Evolutionary conservation across 2,888 invertebrate species (phyloP).

Genomic region (Diaphora mendica): DNA sequence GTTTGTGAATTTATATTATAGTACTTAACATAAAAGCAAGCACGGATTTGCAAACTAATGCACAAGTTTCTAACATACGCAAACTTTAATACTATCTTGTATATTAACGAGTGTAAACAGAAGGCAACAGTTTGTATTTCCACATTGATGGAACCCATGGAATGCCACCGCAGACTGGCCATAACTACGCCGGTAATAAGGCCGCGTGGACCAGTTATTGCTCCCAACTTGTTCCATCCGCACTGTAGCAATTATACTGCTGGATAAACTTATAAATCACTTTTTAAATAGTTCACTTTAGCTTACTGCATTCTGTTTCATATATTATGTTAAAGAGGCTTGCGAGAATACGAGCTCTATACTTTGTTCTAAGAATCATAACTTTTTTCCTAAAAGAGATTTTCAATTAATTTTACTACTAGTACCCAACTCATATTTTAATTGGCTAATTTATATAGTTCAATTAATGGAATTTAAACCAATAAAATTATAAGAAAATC

Average conservation of each 20-base stretch:
- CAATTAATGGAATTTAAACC: background rate
- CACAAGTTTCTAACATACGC: background rate
- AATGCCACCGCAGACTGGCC: conserved; percentile 32
- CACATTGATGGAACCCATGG: conserved; percentile 32
- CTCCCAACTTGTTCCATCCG: conserved; percentile 59
- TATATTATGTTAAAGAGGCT: conserved; percentile 36
- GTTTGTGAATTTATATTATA: background rate
- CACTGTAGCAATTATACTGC: conserved; percentile 70
- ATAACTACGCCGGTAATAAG: conserved; percentile 40
- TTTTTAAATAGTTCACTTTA: conserved; percentile 70
- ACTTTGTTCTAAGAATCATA: background rate
- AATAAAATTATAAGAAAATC: background rate
- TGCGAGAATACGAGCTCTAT: background rate
- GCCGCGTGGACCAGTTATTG: conserved; percentile 62
- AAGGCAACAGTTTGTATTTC: conserved; percentile 24
- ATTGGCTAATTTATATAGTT: background rate
- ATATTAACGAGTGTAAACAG: background rate
- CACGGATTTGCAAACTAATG: background rate
- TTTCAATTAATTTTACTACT: background rate
- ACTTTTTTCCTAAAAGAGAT: background rate
- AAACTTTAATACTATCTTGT: background rate
- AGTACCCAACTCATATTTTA: background rate
- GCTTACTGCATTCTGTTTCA: conserved; percentile 70
- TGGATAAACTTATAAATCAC: conserved; percentile 76
- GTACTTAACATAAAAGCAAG: background rate